phyloP scores from a whole-genome alignment of 2,888 invertebrate species.

The Rhagonycha lutea region DNA sequence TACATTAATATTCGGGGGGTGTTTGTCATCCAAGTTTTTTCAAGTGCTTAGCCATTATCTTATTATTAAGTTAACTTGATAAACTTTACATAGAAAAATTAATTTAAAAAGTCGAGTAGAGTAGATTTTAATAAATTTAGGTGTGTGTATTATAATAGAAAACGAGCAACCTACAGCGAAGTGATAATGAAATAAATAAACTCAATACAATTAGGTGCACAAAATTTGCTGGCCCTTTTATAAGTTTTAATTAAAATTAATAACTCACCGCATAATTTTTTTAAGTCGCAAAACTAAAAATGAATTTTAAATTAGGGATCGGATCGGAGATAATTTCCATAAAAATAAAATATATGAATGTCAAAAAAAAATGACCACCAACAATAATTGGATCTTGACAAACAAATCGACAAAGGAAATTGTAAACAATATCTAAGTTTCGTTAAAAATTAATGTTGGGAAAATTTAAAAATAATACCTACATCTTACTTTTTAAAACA shows the following conservation, averaged over 20 bases:
- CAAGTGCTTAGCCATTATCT: not conserved
- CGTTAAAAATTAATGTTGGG: not conserved
- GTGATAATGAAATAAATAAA: not conserved
- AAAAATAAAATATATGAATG: not conserved
- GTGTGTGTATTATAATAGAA: not conserved
- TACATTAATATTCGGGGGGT: not conserved
- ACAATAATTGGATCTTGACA: not conserved
- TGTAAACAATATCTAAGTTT: not conserved
- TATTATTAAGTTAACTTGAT: not conserved
- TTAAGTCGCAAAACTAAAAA: not conserved
- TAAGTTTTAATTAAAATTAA: not conserved
- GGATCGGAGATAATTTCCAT: not conserved
- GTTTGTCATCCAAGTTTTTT: not conserved
- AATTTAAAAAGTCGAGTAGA: no score
- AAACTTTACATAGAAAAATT: not conserved
- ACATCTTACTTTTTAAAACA: constrained; percentile 42
- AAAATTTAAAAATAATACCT: not conserved
- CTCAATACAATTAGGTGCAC: not conserved
- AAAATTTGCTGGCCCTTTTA: not conserved
- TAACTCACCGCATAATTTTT: not conserved
- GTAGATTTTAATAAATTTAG: no score
- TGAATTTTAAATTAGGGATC: not conserved
- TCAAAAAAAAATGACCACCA: not conserved
- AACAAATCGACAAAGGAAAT: not conserved
- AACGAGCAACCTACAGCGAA: not conserved